Conservation (phyloP, 2,797 vertebrate genomes). For the Sebastes baramenuke region DNA sequence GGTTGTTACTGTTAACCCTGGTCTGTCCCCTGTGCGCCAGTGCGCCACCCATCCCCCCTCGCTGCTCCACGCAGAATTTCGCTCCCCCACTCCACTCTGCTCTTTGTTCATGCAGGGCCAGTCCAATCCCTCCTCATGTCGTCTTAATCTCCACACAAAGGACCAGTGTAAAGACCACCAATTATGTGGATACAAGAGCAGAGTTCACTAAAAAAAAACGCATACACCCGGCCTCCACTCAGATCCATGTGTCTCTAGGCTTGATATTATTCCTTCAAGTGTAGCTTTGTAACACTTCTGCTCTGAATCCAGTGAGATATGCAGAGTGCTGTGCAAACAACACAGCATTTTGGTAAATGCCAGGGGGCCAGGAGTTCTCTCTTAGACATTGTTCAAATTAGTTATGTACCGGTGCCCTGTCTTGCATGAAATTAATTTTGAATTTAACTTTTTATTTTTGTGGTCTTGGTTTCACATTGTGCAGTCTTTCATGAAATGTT, state of each 20-base stretch:
- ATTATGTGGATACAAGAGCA: constrained; percentile 80
- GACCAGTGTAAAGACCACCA: constrained; percentile 84
- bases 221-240: constrained; percentile 26
- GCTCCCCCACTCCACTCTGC: constrained; percentile 62
- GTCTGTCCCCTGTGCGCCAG: constrained; percentile 23
- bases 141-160: constrained; percentile 87
- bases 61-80: constrained; percentile 31
- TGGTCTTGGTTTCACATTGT: not conserved
- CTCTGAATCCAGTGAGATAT: constrained; percentile 33
- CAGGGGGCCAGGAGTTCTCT: not conserved
- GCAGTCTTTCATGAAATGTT: not conserved
- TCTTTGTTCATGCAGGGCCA: constrained; percentile 78
- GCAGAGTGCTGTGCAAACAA: constrained; percentile 34
- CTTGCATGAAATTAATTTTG: not conserved
- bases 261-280: constrained; percentile 38
- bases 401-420: not conserved
- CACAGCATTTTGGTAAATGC: constrained; percentile 23
- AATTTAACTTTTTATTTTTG: not conserved
- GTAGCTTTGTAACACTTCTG: constrained; percentile 41
- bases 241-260: constrained; percentile 41
- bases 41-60: constrained; percentile 59
- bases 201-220: constrained; percentile 65
- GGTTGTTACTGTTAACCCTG: constrained; percentile 64
- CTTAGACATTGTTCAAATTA: not conserved
- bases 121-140: constrained; percentile 83